Evolutionary conservation across 2,113 vertebrate genomes (phyloP).

Genomic region (Castor canadensis): DNA sequence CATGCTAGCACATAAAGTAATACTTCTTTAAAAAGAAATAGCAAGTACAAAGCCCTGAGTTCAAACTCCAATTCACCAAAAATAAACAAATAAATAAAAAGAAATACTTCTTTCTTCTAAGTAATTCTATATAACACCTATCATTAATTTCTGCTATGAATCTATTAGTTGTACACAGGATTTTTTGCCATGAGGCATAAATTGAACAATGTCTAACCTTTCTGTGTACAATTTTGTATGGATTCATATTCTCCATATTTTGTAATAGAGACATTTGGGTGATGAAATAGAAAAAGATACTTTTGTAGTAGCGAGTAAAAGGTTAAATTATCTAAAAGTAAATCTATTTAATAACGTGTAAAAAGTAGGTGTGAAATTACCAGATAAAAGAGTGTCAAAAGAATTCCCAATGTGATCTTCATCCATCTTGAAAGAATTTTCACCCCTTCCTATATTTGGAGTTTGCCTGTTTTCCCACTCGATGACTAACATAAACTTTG

Average conservation of each 20-base stretch:
- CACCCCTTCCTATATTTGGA: constrained; percentile 28
- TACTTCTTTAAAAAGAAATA: no score
- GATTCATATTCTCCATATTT: no score
- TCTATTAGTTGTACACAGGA: not conserved
- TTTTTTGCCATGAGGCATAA: not conserved
- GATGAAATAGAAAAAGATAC: not conserved
- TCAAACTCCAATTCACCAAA: no score
- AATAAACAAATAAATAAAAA: no score
- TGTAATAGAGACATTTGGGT: no score
- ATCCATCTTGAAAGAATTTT: constrained; percentile 22
- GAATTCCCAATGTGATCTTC: not conserved
- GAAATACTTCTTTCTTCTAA: not conserved
- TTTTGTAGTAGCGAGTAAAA: not conserved
- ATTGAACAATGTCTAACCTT: not conserved
- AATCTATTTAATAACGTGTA: not conserved
- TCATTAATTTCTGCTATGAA: not conserved
- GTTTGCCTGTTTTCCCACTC: not conserved
- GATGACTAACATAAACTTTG: constrained; percentile 18
- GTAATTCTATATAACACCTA: not conserved
- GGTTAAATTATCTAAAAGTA: not conserved
- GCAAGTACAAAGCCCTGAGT: no score
- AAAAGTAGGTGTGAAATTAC: not conserved
- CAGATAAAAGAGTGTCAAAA: not conserved
- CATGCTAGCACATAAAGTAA: not conserved
- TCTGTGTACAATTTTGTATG: not conserved